phyloP scores from a whole-genome alignment of 2,797 vertebrate species.

The Micropoecilia bifurca region DNA sequence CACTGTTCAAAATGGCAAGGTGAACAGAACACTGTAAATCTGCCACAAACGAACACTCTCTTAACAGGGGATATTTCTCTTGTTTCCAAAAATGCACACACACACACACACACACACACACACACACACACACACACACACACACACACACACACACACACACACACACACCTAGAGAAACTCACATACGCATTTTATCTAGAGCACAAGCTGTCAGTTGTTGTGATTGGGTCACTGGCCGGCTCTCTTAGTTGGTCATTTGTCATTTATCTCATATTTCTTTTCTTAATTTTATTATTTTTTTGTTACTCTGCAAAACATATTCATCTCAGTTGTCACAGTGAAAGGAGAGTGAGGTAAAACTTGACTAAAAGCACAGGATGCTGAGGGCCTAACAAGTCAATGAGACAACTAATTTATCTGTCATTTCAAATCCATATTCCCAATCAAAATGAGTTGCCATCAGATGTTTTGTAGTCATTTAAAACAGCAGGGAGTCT shows the following conservation, averaged over 20 bases:
- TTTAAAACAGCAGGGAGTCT: neutral
- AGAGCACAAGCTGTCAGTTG: conserved; percentile 56
- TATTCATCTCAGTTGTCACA: conserved; percentile 48
- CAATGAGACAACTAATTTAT: conserved; percentile 1
- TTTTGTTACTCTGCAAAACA: conserved; percentile 62
- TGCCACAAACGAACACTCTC: conserved; percentile 69
- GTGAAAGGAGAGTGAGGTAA: conserved; percentile 46
- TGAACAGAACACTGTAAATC: conserved; percentile 74
- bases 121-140: conserved; percentile 1
- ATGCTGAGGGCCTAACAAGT: neutral
- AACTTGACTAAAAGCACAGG: conserved; percentile 35
- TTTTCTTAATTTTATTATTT: conserved; percentile 65
- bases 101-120: neutral
- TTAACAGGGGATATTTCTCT: conserved; percentile 59
- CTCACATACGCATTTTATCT: conserved; percentile 35
- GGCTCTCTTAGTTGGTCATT: conserved; percentile 60
- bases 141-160: neutral
- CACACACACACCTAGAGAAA: neutral
- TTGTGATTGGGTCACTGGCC: conserved; percentile 58
- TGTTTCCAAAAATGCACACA: conserved; percentile 39
- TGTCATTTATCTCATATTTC: conserved; percentile 70
- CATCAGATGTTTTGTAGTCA: conserved; percentile 12
- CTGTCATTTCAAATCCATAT: conserved; percentile 12
- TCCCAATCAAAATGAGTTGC: conserved; percentile 15
- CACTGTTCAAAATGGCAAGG: conserved; percentile 72